Percentiles rank a stretch among this genome's conserved stretches.
Evolutionary conservation across 2,888 invertebrate species (phyloP).

Genomic region (Trissoscelio sp.): DNA sequence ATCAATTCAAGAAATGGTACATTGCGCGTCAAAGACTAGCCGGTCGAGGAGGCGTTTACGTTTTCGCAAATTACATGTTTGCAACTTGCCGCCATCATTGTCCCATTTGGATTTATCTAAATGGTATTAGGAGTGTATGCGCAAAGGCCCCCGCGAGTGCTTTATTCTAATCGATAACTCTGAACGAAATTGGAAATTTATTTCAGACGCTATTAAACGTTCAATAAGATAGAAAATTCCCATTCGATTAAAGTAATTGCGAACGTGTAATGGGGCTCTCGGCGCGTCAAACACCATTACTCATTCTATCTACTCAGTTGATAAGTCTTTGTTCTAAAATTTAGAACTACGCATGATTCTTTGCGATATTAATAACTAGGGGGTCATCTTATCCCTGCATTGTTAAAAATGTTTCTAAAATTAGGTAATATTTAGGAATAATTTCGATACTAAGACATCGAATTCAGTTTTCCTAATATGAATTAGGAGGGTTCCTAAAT

Average conservation of each 20-base stretch:
- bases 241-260: slow-evolving; percentile 36
- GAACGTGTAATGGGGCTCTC: neutral
- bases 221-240: slow-evolving; percentile 37
- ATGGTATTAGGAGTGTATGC: slow-evolving; percentile 19
- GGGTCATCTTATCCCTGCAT: no score
- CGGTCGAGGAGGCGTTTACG: slow-evolving; percentile 58
- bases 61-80: slow-evolving; percentile 59
- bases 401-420: no score
- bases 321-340: no score
- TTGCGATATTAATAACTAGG: no score
- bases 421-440: no score
- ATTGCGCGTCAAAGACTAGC: slow-evolving; percentile 51
- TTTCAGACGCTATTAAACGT: slow-evolving; percentile 41
- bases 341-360: no score
- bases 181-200: slow-evolving; percentile 34
- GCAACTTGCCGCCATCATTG: slow-evolving; percentile 49
- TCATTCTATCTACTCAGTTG: slow-evolving; percentile 30
- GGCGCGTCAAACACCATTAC: slow-evolving; percentile 13
- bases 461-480: no score
- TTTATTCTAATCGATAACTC: slow-evolving; percentile 41
- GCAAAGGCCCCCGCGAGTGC: neutral
- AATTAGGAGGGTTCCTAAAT: no score
- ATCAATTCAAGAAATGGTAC: slow-evolving; percentile 66
- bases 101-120: slow-evolving; percentile 59
- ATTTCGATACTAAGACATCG: no score